phyloP scores from a whole-genome alignment of 2,888 invertebrate genomes.

The Mimas tiliae region DNA sequence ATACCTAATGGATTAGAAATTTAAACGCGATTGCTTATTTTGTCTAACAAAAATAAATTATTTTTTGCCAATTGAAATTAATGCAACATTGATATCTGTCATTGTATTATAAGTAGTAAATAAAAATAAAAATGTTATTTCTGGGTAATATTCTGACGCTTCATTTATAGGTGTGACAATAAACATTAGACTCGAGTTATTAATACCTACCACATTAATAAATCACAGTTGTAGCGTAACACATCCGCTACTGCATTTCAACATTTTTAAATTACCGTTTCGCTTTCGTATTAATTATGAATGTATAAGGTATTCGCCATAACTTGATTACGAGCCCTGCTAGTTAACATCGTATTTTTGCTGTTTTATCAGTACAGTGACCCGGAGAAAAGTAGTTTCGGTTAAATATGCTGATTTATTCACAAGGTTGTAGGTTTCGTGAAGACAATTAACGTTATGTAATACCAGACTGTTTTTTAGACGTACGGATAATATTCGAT shows the following conservation, averaged over 20 bases:
- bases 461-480: background rate
- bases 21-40: background rate
- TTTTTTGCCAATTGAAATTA: background rate
- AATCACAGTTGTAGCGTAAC: slow-evolving; percentile 25
- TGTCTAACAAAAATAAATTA: background rate
- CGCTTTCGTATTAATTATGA: too few relatives aligned
- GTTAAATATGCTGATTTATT: slow-evolving; percentile 13
- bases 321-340: slow-evolving; percentile 10
- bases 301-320: slow-evolving; percentile 4
- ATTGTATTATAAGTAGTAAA: background rate
- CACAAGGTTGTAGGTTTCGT: background rate
- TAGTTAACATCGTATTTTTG: slow-evolving; percentile 10
- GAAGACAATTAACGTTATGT: background rate
- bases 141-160: background rate
- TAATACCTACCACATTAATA: slow-evolving; percentile 21
- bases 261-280: slow-evolving; percentile 25
- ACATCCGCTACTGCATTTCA: slow-evolving; percentile 27
- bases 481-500: background rate
- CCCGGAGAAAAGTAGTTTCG: background rate
- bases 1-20: slow-evolving; percentile 5
- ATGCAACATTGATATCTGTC: background rate
- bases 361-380: slow-evolving; percentile 6
- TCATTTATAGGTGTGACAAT: slow-evolving; percentile 18
- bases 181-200: slow-evolving; percentile 3
- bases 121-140: background rate